These are phyloP conservation scores for Malurus cyaneus DNA, from an alignment of 2,113 vertebrate genomes.

Conservation along the genomic window DNA sequence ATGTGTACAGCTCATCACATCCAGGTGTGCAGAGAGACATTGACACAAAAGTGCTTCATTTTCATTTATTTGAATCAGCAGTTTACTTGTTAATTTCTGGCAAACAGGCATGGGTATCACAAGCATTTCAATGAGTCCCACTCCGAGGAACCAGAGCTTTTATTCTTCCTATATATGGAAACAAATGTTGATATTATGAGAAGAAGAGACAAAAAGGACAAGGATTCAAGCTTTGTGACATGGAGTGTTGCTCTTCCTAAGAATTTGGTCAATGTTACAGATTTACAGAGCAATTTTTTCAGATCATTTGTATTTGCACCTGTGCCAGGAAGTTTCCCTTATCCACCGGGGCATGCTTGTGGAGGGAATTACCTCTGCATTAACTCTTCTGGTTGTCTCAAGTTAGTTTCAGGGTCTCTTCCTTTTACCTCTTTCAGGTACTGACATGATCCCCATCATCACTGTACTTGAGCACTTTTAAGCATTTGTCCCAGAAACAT, in stretches of 20 bases:
- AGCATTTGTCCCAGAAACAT: background rate
- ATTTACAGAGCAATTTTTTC: background rate
- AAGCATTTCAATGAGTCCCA: background rate
- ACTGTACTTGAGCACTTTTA: background rate
- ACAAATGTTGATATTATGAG: background rate
- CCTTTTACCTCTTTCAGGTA: background rate
- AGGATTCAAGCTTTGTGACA: background rate
- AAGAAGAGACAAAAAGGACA: background rate
- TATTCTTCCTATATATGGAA: background rate
- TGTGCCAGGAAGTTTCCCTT: background rate
- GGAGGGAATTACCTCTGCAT: background rate
- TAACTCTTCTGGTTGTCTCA: background rate
- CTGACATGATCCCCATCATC: background rate
- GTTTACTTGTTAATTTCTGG: background rate
- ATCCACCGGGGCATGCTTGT: background rate
- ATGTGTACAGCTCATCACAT: background rate
- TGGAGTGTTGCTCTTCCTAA: background rate
- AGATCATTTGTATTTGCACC: background rate
- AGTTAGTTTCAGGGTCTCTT: background rate
- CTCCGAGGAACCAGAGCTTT: background rate
- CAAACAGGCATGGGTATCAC: background rate
- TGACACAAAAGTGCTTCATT: slow-evolving; percentile 15
- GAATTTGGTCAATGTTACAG: background rate
- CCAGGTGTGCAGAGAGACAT: background rate
- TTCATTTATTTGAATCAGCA: slow-evolving; percentile 20